Conservation (phyloP, 2,113 vertebrate species). For the Sorex araneus region DNA sequence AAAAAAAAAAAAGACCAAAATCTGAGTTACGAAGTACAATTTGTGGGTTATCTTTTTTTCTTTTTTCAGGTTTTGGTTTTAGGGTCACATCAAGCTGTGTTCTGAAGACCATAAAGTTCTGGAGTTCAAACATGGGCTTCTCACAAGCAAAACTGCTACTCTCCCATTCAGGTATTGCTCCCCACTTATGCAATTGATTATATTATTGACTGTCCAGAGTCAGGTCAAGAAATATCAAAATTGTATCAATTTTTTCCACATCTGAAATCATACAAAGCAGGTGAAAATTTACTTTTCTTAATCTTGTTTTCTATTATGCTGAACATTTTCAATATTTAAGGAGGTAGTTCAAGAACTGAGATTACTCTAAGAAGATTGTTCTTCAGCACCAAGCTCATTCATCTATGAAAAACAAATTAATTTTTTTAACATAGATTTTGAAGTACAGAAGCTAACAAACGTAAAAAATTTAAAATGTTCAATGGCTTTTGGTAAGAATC, state of each 20-base stretch:
- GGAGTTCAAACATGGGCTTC: too few species aligned
- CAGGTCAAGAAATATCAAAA: conserved; percentile 27
- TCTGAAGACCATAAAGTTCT: too few species aligned
- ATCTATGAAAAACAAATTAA: conserved; percentile 26
- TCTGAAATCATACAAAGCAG: conserved; percentile 36
- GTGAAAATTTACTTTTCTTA: conserved; percentile 26
- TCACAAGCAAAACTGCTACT: too few species aligned
- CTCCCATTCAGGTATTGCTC: too few species aligned
- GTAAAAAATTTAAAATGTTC: background rate
- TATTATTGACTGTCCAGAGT: conserved; percentile 1
- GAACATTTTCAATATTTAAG: conserved; percentile 5
- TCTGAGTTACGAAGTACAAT: conserved; percentile 20
- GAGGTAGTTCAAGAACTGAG: background rate
- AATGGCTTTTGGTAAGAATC: background rate
- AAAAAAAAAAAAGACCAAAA: background rate
- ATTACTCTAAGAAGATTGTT: background rate
- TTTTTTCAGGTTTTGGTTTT: too few species aligned
- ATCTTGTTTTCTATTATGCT: background rate
- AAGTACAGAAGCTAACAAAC: conserved; percentile 25
- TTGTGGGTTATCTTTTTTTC: too few species aligned
- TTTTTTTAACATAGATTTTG: background rate
- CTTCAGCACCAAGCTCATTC: background rate
- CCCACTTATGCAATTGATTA: background rate
- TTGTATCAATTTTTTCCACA: conserved; percentile 8
- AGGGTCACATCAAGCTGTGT: too few species aligned